Evolutionary conservation across 2,113 vertebrate genomes (phyloP).

Genomic region (Sinocyclocheilus grahami): DNA sequence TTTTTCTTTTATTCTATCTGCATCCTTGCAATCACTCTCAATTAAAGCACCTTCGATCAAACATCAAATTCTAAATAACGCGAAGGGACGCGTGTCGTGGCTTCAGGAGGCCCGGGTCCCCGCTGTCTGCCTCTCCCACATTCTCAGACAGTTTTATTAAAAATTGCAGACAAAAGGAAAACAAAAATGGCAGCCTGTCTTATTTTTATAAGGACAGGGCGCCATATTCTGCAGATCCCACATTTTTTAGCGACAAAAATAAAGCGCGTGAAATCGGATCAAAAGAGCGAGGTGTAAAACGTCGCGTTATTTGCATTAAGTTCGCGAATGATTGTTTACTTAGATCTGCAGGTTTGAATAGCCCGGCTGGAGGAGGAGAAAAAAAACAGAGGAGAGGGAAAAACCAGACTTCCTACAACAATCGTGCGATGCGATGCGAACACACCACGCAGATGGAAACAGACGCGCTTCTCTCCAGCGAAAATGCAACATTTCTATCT

Average conservation of each 20-base stretch:
- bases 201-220: slow-evolving; percentile 92
- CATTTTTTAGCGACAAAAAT: slow-evolving; percentile 28
- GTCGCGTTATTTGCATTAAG: slow-evolving; percentile 79
- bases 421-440: slow-evolving; percentile 66
- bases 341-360: slow-evolving; percentile 91
- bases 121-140: slow-evolving; percentile 85
- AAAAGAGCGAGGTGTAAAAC: slow-evolving; percentile 56
- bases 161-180: slow-evolving; percentile 96
- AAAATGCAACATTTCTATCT: slow-evolving; percentile 1
- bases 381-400: slow-evolving; percentile 60
- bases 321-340: slow-evolving; percentile 86
- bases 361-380: slow-evolving; percentile 79
- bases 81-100: neutral
- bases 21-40: slow-evolving; percentile 47
- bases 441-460: slow-evolving; percentile 12
- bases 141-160: slow-evolving; percentile 91
- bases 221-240: slow-evolving; percentile 94
- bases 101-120: slow-evolving; percentile 48
- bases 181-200: slow-evolving; percentile 97
- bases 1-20: slow-evolving; percentile 61
- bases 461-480: slow-evolving; percentile 1
- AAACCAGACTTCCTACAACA: slow-evolving; percentile 80
- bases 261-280: slow-evolving; percentile 39
- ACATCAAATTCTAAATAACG: neutral
- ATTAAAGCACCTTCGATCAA: slow-evolving; percentile 19